Evolutionary conservation across 1,140 invertebrate species (phyloP).

Genomic region (Bombus pascuorum): DNA sequence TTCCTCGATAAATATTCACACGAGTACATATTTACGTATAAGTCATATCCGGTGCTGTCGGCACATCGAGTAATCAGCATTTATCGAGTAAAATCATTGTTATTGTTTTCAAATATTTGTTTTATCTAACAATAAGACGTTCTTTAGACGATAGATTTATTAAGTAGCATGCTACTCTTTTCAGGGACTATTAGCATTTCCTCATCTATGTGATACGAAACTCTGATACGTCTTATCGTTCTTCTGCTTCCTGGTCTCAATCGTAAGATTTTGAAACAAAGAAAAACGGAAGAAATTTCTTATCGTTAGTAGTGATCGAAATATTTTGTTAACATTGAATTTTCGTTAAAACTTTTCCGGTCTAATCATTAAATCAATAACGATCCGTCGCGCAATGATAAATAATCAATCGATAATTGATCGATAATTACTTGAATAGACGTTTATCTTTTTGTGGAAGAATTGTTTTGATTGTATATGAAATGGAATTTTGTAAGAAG

Average conservation of each 20-base stretch:
- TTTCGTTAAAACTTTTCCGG: no score
- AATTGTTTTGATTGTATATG: no score
- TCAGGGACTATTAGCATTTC: no score
- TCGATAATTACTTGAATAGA: no score
- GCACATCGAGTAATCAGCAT: background rate
- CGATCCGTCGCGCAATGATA: no score
- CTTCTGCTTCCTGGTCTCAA: background rate
- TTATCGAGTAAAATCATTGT: background rate
- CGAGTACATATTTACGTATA: background rate
- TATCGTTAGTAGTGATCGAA: fast-evolving
- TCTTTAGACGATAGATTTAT: slow-evolving; percentile 2
- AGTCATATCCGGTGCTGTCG: background rate
- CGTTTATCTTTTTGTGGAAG: no score
- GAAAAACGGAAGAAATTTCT: background rate
- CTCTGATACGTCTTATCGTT: background rate
- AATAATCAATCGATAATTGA: no score
- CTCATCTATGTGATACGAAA: background rate
- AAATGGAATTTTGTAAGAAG: background rate
- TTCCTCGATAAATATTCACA: slow-evolving; percentile 35
- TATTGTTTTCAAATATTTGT: background rate
- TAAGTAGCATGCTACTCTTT: no score
- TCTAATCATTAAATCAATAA: no score
- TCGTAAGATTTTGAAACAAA: background rate
- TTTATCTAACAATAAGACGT: background rate
- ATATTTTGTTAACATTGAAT: no score